A percentile compares a stretch with the other conserved stretches of the same genome.
These are phyloP conservation scores for Atta cephalotes DNA, from an alignment of 1,140 invertebrate genomes.

Conservation along the genomic window DNA sequence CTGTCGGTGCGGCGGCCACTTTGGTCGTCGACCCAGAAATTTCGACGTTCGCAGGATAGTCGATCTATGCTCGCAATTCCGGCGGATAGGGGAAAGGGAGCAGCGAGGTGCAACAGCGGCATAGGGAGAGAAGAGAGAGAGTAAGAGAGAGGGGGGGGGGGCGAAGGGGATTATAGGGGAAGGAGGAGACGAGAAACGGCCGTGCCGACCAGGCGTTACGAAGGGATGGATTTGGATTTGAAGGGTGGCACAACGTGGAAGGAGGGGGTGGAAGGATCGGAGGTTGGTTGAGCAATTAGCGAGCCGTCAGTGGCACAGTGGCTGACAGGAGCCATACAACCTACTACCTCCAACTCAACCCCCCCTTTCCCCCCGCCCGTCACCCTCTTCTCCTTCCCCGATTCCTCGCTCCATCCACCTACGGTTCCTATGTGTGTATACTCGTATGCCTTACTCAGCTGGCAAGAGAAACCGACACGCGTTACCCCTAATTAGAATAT, in stretches of 20 bases:
- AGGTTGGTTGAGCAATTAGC: constrained; percentile 85
- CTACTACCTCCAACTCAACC: constrained; percentile 68
- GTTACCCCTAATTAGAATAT: constrained; percentile 85
- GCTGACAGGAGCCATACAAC: constrained; percentile 84
- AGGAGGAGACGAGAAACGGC: constrained; percentile 60
- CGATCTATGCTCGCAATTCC: constrained; percentile 76
- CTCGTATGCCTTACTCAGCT: constrained; percentile 82
- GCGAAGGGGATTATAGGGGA: not conserved
- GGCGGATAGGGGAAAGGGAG: constrained; percentile 61
- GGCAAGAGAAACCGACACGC: constrained; percentile 76
- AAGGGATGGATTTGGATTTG: constrained; percentile 85
- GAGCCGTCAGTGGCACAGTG: constrained; percentile 86
- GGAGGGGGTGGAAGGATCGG: constrained; percentile 71
- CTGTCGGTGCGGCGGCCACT: constrained; percentile 65
- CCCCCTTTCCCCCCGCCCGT: constrained; percentile 27
- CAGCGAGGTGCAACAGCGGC: not conserved
- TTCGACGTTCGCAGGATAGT: constrained; percentile 66
- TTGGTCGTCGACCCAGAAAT: constrained; percentile 71
- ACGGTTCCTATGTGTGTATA: constrained; percentile 43
- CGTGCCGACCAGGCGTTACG: constrained; percentile 71
- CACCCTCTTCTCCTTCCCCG: constrained; percentile 52
- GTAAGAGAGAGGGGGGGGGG: not conserved
- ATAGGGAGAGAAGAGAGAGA: not conserved
- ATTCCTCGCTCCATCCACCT: constrained; percentile 35
- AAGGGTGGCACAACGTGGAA: constrained; percentile 79